Percentiles rank a stretch among this genome's conserved stretches.
Evolutionary conservation across 1,140 invertebrate genomes (phyloP).

Genomic region (Trichoplusia ni): DNA sequence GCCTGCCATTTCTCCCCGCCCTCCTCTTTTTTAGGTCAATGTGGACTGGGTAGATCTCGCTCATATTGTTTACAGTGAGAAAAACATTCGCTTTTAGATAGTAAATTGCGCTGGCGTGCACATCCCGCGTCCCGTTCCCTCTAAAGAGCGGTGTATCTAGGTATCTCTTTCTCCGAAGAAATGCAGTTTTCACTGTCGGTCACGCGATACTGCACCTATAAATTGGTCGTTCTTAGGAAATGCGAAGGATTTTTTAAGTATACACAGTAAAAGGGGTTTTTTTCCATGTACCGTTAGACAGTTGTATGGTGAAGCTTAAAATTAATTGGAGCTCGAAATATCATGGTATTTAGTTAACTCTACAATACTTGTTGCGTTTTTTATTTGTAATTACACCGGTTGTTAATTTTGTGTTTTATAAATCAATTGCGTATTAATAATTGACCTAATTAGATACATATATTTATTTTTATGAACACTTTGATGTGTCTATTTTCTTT

Average conservation of each 20-base stretch:
- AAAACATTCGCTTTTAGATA: conserved; percentile 36
- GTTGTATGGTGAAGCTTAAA: neutral
- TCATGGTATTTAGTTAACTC: neutral
- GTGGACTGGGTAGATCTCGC: conserved; percentile 11
- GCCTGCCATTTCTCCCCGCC: neutral
- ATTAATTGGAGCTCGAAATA: conserved; percentile 2
- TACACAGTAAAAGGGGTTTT: neutral
- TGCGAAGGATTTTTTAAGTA: conserved; percentile 16
- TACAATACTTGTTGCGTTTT: no score
- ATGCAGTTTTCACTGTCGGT: conserved; percentile 46
- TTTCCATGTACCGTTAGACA: conserved; percentile 12
- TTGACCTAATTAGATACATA: no score
- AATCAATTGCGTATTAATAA: no score
- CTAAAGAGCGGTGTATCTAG: neutral
- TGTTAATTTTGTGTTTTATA: no score
- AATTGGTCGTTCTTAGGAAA: conserved; percentile 37
- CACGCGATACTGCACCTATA: conserved; percentile 36
- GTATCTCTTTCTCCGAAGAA: conserved; percentile 33
- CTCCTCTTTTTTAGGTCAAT: conserved; percentile 7
- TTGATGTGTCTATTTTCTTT: no score
- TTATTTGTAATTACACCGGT: neutral
- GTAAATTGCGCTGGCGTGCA: conserved; percentile 28
- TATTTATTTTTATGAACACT: no score
- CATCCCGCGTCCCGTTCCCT: conserved; percentile 18
- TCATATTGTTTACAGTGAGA: conserved; percentile 26